Conservation (phyloP, 2,797 vertebrate genomes). For the Mormyrops attenuatus region DNA sequence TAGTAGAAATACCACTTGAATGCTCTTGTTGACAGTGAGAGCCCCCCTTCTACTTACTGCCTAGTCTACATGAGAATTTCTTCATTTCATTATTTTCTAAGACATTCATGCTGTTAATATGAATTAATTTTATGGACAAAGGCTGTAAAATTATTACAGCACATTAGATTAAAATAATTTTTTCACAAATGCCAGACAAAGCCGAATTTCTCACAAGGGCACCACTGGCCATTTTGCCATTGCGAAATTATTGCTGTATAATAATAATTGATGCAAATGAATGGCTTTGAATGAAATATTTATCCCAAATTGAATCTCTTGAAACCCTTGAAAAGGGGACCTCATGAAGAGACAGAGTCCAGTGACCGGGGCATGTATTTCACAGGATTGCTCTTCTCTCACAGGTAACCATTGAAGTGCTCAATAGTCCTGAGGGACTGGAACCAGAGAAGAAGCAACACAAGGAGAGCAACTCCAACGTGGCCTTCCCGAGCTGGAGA, state of each 20-base stretch:
- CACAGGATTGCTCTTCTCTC: neutral
- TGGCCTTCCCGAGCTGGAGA: slow-evolving; percentile 84
- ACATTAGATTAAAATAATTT: neutral
- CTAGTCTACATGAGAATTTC: neutral
- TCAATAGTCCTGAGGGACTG: slow-evolving; percentile 73
- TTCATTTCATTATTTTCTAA: neutral
- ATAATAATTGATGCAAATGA: neutral
- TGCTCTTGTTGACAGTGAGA: neutral
- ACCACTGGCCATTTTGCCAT: neutral
- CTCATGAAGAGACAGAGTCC: neutral
- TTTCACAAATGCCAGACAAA: neutral
- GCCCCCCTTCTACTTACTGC: neutral
- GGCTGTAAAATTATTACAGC: neutral
- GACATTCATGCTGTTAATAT: neutral
- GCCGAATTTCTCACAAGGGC: neutral
- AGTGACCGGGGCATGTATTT: neutral
- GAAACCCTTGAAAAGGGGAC: neutral
- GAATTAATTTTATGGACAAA: neutral
- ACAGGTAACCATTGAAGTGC: slow-evolving; percentile 94
- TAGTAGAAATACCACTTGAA: neutral
- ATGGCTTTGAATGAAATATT: neutral
- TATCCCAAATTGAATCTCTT: neutral
- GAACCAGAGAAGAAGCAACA: slow-evolving; percentile 79
- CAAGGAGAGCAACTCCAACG: slow-evolving; percentile 79
- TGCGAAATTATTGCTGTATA: neutral